Percentiles rank a stretch among this genome's conserved stretches.
phyloP scores from a whole-genome alignment of 2,888 invertebrate species.

The Zygothrica quintamaculata region DNA sequence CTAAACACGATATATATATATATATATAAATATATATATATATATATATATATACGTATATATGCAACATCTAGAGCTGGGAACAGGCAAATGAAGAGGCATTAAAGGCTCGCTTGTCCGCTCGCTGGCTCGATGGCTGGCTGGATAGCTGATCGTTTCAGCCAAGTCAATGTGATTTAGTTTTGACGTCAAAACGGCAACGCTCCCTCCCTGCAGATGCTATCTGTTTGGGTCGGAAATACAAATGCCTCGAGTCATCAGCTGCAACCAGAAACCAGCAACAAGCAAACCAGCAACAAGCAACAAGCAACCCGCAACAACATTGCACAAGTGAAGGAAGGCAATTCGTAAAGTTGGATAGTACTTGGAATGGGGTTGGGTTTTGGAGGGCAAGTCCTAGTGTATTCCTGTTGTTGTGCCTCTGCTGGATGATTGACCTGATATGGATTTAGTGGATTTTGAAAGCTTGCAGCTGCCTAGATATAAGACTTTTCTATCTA shows the following conservation, averaged over 20 bases:
- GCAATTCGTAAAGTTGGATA: neutral
- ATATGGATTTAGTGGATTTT: slow-evolving; percentile 21
- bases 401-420: too few species aligned
- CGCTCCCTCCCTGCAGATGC: slow-evolving; percentile 49
- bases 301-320: neutral
- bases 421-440: slow-evolving; percentile 33
- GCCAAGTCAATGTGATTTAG: slow-evolving; percentile 62
- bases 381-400: slow-evolving; percentile 23
- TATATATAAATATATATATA: too few species aligned
- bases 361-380: slow-evolving; percentile 42
- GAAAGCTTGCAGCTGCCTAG: slow-evolving; percentile 40
- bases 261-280: slow-evolving; percentile 46
- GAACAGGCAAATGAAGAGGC: neutral
- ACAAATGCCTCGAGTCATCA: slow-evolving; percentile 70
- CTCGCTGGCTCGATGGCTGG: too few species aligned
- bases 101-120: neutral
- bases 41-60: too few species aligned
- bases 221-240: slow-evolving; percentile 64
- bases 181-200: slow-evolving; percentile 49
- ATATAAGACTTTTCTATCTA: slow-evolving; percentile 6
- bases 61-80: neutral
- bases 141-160: slow-evolving; percentile 16
- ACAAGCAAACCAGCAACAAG: neutral
- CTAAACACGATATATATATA: too few species aligned
- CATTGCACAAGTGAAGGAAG: neutral